A percentile compares a stretch with the other conserved stretches of the same genome.
These are phyloP conservation scores for Epirrita christyi DNA, from an alignment of 2,888 invertebrate genomes.

Conservation along the genomic window DNA sequence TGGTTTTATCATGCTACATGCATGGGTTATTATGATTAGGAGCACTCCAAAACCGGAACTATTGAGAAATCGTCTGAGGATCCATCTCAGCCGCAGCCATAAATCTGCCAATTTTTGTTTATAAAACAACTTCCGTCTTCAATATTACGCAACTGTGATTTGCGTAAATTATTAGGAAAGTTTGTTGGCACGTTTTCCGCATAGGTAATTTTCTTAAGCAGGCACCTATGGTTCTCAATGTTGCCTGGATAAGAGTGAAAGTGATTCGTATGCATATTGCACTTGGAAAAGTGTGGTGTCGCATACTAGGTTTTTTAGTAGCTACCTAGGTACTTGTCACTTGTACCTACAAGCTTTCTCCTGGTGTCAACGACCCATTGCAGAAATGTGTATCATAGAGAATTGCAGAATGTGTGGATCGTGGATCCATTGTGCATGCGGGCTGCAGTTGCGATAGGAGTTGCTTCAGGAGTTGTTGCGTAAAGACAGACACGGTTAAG, in stretches of 20 bases:
- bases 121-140: constrained; percentile 21
- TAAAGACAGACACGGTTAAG: constrained; percentile 27
- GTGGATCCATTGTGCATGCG: constrained; percentile 26
- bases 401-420: constrained; percentile 21
- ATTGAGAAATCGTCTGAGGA: neutral
- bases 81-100: constrained; percentile 1
- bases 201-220: constrained; percentile 18
- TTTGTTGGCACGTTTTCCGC: constrained; percentile 28
- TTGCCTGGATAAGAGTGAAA: constrained; percentile 46
- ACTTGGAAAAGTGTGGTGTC: constrained; percentile 23
- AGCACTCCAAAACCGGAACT: constrained; percentile 3
- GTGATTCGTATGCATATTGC: constrained; percentile 38
- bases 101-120: constrained; percentile 3
- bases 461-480: constrained; percentile 24
- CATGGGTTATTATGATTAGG: neutral
- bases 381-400: constrained; percentile 16
- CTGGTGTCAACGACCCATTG: constrained; percentile 29
- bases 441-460: constrained; percentile 31
- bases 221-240: constrained; percentile 30
- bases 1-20: neutral
- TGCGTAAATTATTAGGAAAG: constrained; percentile 33
- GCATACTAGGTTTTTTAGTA: constrained; percentile 22
- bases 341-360: constrained; percentile 30
- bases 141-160: constrained; percentile 17
- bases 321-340: constrained; percentile 15